Evolutionary conservation across 1,140 invertebrate species (phyloP), one percentile per base, ranked within the genome.

Genomic region (Sinella curviseta): DNA sequence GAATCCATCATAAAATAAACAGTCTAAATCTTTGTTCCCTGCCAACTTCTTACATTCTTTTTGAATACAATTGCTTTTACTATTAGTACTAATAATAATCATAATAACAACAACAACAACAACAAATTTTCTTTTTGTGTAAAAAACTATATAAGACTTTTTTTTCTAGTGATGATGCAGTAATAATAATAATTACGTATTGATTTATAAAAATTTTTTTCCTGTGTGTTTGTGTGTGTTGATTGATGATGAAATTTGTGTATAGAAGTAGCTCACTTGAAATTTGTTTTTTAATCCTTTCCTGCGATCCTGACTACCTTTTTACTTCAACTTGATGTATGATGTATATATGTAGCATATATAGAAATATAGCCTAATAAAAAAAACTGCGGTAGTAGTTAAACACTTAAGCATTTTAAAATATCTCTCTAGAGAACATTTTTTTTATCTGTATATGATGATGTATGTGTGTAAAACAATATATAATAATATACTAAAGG

Each of bases 261-360:
- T n/a, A 24, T 60, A 60, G 55, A 60, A 60, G 24, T 3, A 60
- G 55, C 14, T 8, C 14, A 60, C n/a, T 60, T 60, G 8, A 17
- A n/a, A n/a, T 26, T 24, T 14, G 12, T 60, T 17, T 26, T 60
- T 17, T n/a, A 60, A 60, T 60, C 55, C 55, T 60, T 60, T 60
- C 55, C 24, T 60, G 55, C 55, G 55, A 60, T 60, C 55, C 55
- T 60, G 55, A 60, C 55, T 60, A 14, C 55, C 55, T 60, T 60
- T 14, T 14, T 60, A 60, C n/a, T 17, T 48, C 55, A 60, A 24
- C 55, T 24, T 60, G 24, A 60, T 17, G 14, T 60, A 12, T 60
- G 55, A 24, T 60, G 24, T 12, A 17, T n/a, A 4, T n/a, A n/a
- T n/a, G n/a, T n/a, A n/a, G n/a, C n/a, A n/a, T n/a, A n/a, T n/a